Evolutionary conservation across 1,140 invertebrate genomes (phyloP), one percentile per base, ranked within the genome.

Genomic region (Orussus abietinus): DNA sequence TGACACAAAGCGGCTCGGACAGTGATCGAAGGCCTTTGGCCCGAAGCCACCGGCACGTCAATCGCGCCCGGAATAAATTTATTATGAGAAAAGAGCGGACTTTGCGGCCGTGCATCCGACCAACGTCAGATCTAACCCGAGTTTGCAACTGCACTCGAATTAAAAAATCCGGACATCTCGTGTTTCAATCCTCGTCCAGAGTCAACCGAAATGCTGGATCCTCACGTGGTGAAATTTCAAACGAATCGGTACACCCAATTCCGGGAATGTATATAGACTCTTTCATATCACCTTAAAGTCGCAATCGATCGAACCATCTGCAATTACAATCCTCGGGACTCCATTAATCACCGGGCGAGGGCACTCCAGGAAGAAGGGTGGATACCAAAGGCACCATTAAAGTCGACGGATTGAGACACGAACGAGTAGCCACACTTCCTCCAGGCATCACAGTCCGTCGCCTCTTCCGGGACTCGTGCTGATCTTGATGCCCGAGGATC

Each of bases 1-100:
- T 51, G 54, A 57, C 51, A 52, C 53, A 56, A 52, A 53, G 43
- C 52, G 50, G 45, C 43, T 51, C 49, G 59, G 59, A 66, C 64
- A 61, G 62, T 64, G 64, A 68, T 66, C 46, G 61, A 66, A 56
- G 59, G 55, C 60, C n/a, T 45, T 55, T 49, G 51, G 36, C 35
- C 38, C 32, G 30, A 47, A 39, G 37, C 30, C 19, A 19, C 29
- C 35, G 33, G 43, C 36, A 44, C 44, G 54, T 63, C 55, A 55
- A 62, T 60, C 55, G 49, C 42, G 43, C 32, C 47, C 55, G 55
- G 52, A 58, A 52, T 62, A 50, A 51, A 55, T 55, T 55, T 55
- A 55, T 43, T 34, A 35, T 20, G 37, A 43, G 12, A 35, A 49
- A 46, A 53, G 48, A 45, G 41, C 39, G 15, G 34, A n/a, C n/a